phyloP scores from a whole-genome alignment of 2,888 invertebrate species.

The Cephus runcator region DNA sequence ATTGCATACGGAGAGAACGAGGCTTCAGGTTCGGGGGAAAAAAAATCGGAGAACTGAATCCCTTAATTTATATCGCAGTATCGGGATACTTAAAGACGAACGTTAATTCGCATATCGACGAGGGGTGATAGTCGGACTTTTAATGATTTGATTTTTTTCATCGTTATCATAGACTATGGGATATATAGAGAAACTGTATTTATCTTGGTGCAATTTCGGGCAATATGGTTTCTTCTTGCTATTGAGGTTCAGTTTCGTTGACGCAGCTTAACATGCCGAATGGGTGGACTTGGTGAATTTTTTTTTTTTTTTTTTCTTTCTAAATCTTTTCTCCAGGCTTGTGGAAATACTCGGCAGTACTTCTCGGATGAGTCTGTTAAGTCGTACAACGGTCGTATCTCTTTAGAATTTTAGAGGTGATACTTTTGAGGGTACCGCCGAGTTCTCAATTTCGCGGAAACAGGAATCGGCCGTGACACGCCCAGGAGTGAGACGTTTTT shows the following conservation, averaged over 20 bases:
- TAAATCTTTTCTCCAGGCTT: not conserved
- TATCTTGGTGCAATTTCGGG: too few relatives aligned
- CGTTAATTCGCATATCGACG: too few relatives aligned
- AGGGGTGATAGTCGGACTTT: too few relatives aligned
- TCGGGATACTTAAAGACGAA: too few relatives aligned
- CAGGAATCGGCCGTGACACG: not conserved
- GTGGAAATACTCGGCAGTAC: not conserved
- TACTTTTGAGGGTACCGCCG: not conserved
- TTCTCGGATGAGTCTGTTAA: not conserved
- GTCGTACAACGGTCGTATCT: not conserved
- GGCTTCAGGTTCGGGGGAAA: not conserved
- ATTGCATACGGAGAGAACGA: not conserved
- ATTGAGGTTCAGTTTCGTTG: too few relatives aligned
- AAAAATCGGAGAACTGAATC: not conserved
- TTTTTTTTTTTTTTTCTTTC: not conserved
- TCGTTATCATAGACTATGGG: too few relatives aligned
- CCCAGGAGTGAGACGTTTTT: slow-evolving; percentile 10
- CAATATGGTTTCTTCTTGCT: too few relatives aligned
- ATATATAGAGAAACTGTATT: too few relatives aligned
- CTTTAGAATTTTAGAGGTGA: not conserved
- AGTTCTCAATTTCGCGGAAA: not conserved
- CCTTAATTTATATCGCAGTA: too few relatives aligned
- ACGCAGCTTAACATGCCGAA: too few relatives aligned
- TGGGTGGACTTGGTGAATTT: not conserved
- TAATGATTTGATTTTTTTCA: too few relatives aligned